Evolutionary conservation across 2,113 vertebrate species (phyloP).

Genomic region (Brachionichthys hirsutus): DNA sequence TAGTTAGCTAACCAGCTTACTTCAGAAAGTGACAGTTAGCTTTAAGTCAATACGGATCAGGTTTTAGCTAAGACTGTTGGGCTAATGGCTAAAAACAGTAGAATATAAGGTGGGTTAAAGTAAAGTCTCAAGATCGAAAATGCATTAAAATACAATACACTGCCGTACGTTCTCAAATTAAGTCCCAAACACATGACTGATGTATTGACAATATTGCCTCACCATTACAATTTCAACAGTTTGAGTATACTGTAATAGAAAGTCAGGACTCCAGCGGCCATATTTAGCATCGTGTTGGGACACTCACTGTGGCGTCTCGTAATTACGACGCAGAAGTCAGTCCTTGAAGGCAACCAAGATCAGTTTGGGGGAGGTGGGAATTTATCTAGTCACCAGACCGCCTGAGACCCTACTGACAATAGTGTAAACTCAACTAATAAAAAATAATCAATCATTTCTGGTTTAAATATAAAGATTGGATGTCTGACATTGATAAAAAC

Average conservation of each 20-base stretch:
- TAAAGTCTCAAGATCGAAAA: too few species aligned
- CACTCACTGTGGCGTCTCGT: rapidly evolving
- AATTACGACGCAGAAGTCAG: slow-evolving; percentile 33
- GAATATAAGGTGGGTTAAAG: background rate
- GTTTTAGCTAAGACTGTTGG: background rate
- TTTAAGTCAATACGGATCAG: background rate
- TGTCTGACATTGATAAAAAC: too few species aligned
- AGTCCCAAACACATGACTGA: too few species aligned
- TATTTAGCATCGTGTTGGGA: background rate
- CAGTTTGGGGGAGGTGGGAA: background rate
- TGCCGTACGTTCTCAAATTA: background rate
- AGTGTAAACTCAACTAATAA: too few species aligned
- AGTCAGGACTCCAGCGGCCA: background rate
- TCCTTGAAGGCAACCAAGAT: slow-evolving; percentile 32
- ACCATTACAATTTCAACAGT: background rate
- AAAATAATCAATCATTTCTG: too few species aligned
- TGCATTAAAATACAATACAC: too few species aligned
- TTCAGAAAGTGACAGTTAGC: too few species aligned
- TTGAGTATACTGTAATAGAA: background rate
- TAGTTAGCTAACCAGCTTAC: too few species aligned
- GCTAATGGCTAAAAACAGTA: background rate
- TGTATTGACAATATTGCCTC: background rate
- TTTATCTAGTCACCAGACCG: background rate
- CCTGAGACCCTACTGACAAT: too few species aligned
- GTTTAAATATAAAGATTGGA: too few species aligned